Percentiles rank a stretch among this genome's conserved stretches.
Evolutionary conservation across 2,888 invertebrate species (phyloP).

Genomic region (Diaperis boleti): DNA sequence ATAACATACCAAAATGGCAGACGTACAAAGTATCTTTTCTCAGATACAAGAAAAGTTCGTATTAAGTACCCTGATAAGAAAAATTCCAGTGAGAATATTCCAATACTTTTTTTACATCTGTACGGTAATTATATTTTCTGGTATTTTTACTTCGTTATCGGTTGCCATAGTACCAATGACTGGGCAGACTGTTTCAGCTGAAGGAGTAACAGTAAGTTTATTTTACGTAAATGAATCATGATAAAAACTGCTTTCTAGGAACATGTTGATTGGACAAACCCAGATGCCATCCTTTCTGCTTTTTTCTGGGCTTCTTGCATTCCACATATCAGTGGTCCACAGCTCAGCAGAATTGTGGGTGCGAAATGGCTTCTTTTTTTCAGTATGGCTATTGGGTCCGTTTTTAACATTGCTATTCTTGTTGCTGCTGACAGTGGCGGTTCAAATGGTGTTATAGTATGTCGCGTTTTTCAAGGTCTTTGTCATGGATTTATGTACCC

Average conservation of each 20-base stretch:
- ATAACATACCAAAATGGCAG: no score
- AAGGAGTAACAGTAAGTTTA: constrained; percentile 66
- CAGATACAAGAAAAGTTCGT: background rate
- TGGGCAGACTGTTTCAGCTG: constrained; percentile 59
- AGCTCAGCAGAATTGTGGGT: constrained; percentile 78
- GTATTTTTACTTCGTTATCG: constrained; percentile 75
- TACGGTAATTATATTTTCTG: constrained; percentile 72
- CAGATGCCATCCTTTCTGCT: constrained; percentile 71
- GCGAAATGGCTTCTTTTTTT: constrained; percentile 74
- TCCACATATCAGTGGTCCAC: constrained; percentile 76
- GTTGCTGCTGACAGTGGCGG: constrained; percentile 72
- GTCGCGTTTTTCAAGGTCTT: constrained; percentile 77
- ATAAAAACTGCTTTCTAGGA: background rate
- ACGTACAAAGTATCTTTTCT: background rate
- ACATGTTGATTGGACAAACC: constrained; percentile 15
- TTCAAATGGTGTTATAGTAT: constrained; percentile 71
- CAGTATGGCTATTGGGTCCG: constrained; percentile 71
- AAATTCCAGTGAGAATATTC: constrained; percentile 69
- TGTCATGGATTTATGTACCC: constrained; percentile 80
- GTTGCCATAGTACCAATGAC: constrained; percentile 84
- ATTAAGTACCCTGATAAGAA: background rate
- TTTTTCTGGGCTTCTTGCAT: constrained; percentile 83
- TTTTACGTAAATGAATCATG: constrained; percentile 61
- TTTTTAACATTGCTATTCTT: constrained; percentile 76
- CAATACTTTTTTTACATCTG: constrained; percentile 73